phyloP scores from a whole-genome alignment of 2,888 invertebrate genomes.

The Amitus sp. region DNA sequence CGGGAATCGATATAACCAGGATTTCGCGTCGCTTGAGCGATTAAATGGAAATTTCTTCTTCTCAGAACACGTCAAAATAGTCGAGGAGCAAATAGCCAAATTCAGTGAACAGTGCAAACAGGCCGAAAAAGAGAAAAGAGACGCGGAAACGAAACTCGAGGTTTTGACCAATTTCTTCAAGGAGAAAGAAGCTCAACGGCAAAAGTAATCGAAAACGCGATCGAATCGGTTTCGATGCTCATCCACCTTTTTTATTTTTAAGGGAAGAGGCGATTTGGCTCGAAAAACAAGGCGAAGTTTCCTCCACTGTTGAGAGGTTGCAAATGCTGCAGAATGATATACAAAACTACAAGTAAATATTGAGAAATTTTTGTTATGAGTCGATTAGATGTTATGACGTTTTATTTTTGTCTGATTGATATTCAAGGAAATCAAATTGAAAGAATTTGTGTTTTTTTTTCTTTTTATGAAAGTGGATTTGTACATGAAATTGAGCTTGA shows the following conservation, averaged over 20 bases:
- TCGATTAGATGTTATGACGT: not conserved
- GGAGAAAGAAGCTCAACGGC: conserved; percentile 86
- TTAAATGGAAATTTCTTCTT: conserved; percentile 4
- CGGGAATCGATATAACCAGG: not conserved
- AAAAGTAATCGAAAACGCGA: no score
- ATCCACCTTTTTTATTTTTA: no score
- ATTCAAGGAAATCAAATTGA: no score
- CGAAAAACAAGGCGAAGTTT: conserved; percentile 84
- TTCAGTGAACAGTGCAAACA: conserved; percentile 71
- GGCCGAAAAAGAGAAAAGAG: conserved; percentile 77
- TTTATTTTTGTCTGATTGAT: no score
- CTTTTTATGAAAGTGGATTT: no score
- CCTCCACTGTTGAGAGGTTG: conserved; percentile 82
- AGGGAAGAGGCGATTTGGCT: conserved; percentile 86
- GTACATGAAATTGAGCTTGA: no score
- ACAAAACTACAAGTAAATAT: conserved; percentile 77
- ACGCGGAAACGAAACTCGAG: conserved; percentile 84
- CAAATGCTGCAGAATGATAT: conserved; percentile 82
- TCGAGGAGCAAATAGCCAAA: conserved; percentile 67
- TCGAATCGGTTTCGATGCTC: conserved; percentile 7
- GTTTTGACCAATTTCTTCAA: conserved; percentile 91
- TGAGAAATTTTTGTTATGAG: conserved; percentile 1
- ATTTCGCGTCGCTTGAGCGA: no score
- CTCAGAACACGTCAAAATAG: conserved; percentile 38
- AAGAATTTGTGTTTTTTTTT: conserved; percentile 6